These are phyloP conservation scores for Cariama cristata DNA, from an alignment of 2,113 vertebrate genomes.

Conservation along the genomic window DNA sequence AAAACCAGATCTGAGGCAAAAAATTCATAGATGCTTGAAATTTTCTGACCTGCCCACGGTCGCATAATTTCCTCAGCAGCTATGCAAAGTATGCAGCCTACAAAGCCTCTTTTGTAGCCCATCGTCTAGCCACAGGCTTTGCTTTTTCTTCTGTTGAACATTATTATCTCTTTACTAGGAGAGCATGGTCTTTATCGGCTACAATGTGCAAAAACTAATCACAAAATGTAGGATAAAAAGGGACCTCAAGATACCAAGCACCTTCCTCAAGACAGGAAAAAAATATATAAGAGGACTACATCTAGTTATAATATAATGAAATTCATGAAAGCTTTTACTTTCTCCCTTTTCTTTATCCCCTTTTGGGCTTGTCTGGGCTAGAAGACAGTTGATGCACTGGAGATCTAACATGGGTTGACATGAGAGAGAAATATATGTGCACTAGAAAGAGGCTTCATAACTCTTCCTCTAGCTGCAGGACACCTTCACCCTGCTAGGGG, in stretches of 20 bases:
- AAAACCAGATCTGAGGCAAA: not conserved
- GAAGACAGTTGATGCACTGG: not conserved
- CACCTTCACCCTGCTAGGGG: not conserved
- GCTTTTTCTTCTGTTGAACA: not conserved
- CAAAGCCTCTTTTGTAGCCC: slow-evolving; percentile 27
- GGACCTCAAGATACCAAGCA: not conserved
- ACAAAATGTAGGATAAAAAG: not conserved
- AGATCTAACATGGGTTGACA: not conserved
- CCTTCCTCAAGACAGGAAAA: not conserved
- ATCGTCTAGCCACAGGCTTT: not conserved
- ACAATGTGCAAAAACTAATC: not conserved
- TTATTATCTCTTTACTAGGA: not conserved
- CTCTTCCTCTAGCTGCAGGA: not conserved
- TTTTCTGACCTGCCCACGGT: slow-evolving; percentile 50
- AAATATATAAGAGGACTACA: not conserved
- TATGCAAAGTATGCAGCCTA: slow-evolving; percentile 48
- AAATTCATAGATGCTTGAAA: not conserved
- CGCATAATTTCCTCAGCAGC: not conserved
- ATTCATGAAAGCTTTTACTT: not conserved
- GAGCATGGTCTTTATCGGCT: not conserved
- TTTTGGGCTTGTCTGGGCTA: not conserved
- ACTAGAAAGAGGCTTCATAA: not conserved
- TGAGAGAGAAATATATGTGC: not conserved
- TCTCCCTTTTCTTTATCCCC: not conserved
- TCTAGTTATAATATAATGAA: not conserved